Percentiles rank a stretch among this genome's conserved stretches.
phyloP scores from a whole-genome alignment of 2,888 invertebrate species.

The Cyrtodaria siliqua region DNA sequence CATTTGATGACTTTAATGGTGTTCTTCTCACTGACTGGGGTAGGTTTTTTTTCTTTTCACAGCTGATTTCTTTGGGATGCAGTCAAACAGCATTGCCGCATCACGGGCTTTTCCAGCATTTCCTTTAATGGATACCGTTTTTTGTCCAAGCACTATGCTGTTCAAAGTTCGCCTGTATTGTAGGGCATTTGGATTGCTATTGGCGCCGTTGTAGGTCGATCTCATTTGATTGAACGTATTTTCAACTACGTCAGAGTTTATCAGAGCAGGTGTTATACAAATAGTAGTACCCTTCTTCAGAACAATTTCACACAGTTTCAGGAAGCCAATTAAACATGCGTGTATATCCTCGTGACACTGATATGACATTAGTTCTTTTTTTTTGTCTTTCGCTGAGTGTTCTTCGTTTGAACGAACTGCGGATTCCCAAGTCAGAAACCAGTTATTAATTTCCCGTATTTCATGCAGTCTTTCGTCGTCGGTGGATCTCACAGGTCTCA shows the following conservation, averaged over 20 bases:
- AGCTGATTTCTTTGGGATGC: conserved; percentile 1
- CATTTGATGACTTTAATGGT: conserved; percentile 27
- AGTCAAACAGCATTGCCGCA: conserved; percentile 32
- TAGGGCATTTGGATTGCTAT: conserved; percentile 57
- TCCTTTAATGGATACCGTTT: conserved; percentile 46
- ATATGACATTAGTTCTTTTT: conserved; percentile 28
- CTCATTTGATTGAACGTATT: conserved; percentile 58
- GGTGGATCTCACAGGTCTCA: conserved; percentile 21
- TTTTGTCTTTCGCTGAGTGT: conserved; percentile 2
- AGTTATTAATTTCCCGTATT: conserved; percentile 11
- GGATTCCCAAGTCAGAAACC: conserved; percentile 22
- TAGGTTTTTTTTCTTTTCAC: conserved; percentile 4
- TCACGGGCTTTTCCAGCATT: conserved; percentile 51
- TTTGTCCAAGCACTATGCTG: conserved; percentile 51
- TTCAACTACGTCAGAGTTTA: conserved; percentile 63
- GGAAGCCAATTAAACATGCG: conserved; percentile 49
- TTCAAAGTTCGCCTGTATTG: conserved; percentile 43
- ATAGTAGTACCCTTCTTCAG: neutral
- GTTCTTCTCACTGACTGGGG: conserved; percentile 1
- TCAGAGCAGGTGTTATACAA: conserved; percentile 39
- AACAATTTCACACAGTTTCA: conserved; percentile 35
- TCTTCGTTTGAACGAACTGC: neutral
- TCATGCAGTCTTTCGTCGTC: conserved; percentile 28
- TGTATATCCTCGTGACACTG: conserved; percentile 58
- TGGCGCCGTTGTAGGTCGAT: conserved; percentile 51